Base-by-base conservation (phyloP, 53 echinoderm and acorn worm species). In the Holothuria scabra region DNA sequence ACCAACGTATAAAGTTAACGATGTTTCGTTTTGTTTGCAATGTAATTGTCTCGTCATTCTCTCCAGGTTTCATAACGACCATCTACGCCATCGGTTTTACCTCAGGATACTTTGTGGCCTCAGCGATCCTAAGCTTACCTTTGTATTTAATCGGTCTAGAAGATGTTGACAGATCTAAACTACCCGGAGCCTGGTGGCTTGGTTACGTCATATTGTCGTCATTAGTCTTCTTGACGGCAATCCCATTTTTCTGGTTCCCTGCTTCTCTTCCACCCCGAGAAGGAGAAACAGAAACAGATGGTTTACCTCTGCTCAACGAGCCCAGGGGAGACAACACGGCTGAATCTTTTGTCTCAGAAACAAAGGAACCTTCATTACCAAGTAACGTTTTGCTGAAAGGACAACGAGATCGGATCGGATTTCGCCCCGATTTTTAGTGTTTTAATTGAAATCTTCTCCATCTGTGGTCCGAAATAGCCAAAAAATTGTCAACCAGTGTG, bases 141-240 rank as follows among this genome's bases (percentile, higher is more conserved):
- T 21, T 33, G 24, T 24, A 44, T 12, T 26, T 48, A 21, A 21
- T 18, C 10, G n/a, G n/a, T 46, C 12, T 44, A n/a, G 46, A 41
- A 33, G 74, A 26, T 18, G 48, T 74, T 20, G 74, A 74, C 44
- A 11, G 44, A 38, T 21, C 20, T 37, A 48, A 41, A 41, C 74
- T 74, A 41, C 74, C 74, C 2, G 74, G 74, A 5, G 74, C 74
- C 32, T 74, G 74, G 74, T 74, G 74, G 74, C 37, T 74, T 33
- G 74, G 74, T 21, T 76, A 76, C 76, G 23, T 76, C 14, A 16
- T 76, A 11, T 12, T 76, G 10, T 52, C 76, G 49, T 14, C 44
- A 14, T 16, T 76, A 7, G 44, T 28, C n/a, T 55, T 76, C n/a
- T 13, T 76, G 1, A n/a, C 76, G 28, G 14, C 76, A 48, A 14